Percentiles rank a stretch among this genome's conserved stretches.
Evolutionary conservation across 2,113 vertebrate genomes (phyloP).

Genomic region (Ptilorrhoa leucosticta): DNA sequence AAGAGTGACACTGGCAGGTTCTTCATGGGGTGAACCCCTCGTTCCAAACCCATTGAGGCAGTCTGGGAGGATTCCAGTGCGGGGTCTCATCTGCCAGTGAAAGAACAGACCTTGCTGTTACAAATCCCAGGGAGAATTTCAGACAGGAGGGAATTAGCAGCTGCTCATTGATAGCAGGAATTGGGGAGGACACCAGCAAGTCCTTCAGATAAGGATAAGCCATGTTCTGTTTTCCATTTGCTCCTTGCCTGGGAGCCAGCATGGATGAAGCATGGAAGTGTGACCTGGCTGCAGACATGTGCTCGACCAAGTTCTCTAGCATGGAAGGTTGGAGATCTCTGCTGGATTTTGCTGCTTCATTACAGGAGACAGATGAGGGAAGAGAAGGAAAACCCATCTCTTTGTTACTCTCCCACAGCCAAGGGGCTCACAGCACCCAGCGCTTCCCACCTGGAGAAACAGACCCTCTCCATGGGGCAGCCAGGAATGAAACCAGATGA

Average conservation of each 20-base stretch:
- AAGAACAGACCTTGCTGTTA: neutral
- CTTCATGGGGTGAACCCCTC: fast-evolving
- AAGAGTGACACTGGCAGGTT: neutral
- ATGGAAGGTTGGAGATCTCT: neutral
- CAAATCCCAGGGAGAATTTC: neutral
- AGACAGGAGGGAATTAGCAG: neutral
- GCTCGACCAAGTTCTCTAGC: fast-evolving
- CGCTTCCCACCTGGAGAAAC: neutral
- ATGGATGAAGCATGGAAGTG: neutral
- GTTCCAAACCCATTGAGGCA: neutral
- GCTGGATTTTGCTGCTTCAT: neutral
- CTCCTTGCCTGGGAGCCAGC: neutral
- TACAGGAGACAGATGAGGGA: neutral
- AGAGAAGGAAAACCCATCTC: neutral
- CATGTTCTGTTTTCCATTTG: neutral
- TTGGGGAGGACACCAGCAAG: neutral
- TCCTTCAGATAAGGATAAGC: neutral
- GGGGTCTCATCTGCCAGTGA: neutral
- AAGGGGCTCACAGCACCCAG: fast-evolving
- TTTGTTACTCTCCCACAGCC: fast-evolving
- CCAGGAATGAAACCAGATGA: neutral
- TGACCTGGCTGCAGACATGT: fast-evolving
- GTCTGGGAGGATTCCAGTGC: fast-evolving
- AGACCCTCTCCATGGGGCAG: neutral
- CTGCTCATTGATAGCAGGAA: neutral